Evolutionary conservation across 2,888 invertebrate species (phyloP).

Genomic region (Tinea semifulvella): DNA sequence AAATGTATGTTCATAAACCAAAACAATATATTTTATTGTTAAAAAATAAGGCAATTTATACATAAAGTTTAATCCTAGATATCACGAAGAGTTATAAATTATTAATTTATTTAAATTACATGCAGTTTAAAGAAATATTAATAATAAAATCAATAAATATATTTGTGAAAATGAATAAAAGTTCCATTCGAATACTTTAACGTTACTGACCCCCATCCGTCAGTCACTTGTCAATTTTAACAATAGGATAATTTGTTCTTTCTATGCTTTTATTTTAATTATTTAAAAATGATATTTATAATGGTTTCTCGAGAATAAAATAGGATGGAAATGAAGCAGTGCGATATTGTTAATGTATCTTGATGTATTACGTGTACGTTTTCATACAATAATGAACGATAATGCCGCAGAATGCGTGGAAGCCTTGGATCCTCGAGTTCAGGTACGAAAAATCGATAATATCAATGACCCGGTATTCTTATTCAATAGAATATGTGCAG

Average conservation of each 20-base stretch:
- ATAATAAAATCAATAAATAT: no score
- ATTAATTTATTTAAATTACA: no score
- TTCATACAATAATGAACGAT: constrained; percentile 65
- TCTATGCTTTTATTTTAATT: constrained; percentile 1
- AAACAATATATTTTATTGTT: no score
- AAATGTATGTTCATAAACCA: no score
- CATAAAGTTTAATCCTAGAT: no score
- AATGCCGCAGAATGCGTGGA: constrained; percentile 70
- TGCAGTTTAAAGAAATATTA: no score
- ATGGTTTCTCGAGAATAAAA: background rate
- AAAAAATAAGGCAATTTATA: no score
- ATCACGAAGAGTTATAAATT: no score
- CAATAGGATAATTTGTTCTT: background rate
- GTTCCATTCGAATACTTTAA: background rate
- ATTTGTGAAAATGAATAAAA: background rate
- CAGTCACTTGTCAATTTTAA: constrained; percentile 1
- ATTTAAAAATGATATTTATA: background rate
- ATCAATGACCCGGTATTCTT: constrained; percentile 9
- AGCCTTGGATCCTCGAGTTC: constrained; percentile 83
- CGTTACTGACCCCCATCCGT: background rate
- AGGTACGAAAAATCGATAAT: constrained; percentile 57
- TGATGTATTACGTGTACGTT: constrained; percentile 36
- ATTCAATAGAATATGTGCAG: constrained; percentile 6
- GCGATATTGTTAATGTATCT: constrained; percentile 23
- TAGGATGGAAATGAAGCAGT: constrained; percentile 13